Base-by-base conservation (phyloP, 1,140 invertebrate genomes). In the Drosophila lowei region DNA sequence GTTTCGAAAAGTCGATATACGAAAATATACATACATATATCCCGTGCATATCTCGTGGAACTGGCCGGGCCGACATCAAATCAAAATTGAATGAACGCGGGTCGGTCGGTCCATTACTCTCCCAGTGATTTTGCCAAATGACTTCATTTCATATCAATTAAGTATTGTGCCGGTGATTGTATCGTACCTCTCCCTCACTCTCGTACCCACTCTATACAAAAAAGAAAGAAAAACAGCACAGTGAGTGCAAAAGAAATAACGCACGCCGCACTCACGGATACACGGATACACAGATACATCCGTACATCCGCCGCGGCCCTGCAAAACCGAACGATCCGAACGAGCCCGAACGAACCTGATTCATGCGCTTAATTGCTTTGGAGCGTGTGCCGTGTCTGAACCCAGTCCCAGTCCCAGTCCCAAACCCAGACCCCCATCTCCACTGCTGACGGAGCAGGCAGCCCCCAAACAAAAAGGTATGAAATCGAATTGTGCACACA, bases 71-170 rank as follows among this genome's bases (percentile, higher is more conserved):
- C 73, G 71, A 76, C 78, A 86, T 86, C 83, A 81, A 83, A 77
- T 81, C 73, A 83, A 38, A 86, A 88, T 88, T 86, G 78, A 88
- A 89, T 81, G 81, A 89, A 68, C 72, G 75, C 9, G 30, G 4
- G 34, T 8, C 11, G 34, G 11, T 38, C 79, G 78, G 83, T 78
- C 83, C 77, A 85, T 85, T 85, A 85, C 83, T 81, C 83, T 83
- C 43, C 75, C 83, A 88, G 72, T 78, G 88, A 90, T 90, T 90
- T 90, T 88, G 88, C 83, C 88, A 90, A 90, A 90, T 90, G 88
- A 90, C 88, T 90, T 88, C 88, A 90, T 90, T 90, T 90, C 81
- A 90, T 90, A 90, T 90, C 88, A 90, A 90, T 90, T 90, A 90
- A 90, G 78, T 89, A 90, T 90, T 90, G 78, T 70, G 72, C 65